Conservation (phyloP, 1,140 invertebrate species). For the Drosophila sechellia region DNA sequence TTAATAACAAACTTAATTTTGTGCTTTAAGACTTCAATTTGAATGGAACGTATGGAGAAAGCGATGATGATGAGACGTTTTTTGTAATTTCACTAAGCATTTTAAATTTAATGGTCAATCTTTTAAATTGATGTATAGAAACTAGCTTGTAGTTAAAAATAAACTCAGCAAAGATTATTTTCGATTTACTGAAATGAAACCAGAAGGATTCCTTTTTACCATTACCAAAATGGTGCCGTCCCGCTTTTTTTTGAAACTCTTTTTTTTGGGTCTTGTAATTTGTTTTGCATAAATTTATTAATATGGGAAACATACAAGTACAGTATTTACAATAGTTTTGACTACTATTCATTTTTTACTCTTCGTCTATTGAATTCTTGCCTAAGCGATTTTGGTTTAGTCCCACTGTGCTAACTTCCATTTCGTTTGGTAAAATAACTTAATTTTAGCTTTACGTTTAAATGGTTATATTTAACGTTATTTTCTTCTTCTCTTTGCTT, state of each 20-base stretch:
- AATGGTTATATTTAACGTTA: slow-evolving; percentile 26
- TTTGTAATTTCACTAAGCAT: too few relatives aligned
- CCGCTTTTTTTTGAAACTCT: slow-evolving; percentile 15
- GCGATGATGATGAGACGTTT: too few relatives aligned
- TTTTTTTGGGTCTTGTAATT: slow-evolving; percentile 26
- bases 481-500: slow-evolving; percentile 8
- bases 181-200: background rate
- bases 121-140: background rate
- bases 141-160: background rate
- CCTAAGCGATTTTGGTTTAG: slow-evolving; percentile 46
- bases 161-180: background rate
- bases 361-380: slow-evolving; percentile 27
- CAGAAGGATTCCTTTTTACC: background rate
- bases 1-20: too few relatives aligned
- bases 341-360: slow-evolving; percentile 5
- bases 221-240: slow-evolving; percentile 1
- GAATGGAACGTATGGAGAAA: too few relatives aligned
- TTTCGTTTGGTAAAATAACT: slow-evolving; percentile 35
- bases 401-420: slow-evolving; percentile 23
- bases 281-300: slow-evolving; percentile 60
- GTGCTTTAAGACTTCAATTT: too few relatives aligned
- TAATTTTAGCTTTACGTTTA: slow-evolving; percentile 26
- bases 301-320: slow-evolving; percentile 73
- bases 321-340: slow-evolving; percentile 75
- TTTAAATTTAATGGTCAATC: too few relatives aligned